Evolutionary conservation across 2,888 invertebrate species (phyloP), one percentile per base, ranked within the genome.

Genomic region (Griposia aprilina): DNA sequence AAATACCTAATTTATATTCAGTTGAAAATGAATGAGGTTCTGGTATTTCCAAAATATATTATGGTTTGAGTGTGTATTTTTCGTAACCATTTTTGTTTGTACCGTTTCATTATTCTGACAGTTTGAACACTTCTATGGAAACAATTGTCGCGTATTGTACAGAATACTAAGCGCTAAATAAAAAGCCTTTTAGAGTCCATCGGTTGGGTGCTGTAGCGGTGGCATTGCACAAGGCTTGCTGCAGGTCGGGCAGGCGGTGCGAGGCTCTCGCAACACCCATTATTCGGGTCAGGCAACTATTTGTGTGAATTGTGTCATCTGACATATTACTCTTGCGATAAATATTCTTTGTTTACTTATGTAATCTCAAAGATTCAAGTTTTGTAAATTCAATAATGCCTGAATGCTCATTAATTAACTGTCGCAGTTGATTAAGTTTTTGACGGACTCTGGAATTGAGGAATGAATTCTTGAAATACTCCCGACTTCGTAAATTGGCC

Each of bases 281-380:
- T 95, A 96, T 96, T 96, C 94, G 94, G 96, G 96, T 96, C 96
- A 96, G 92, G 91, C 93, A 94, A 92, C 95, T 94, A 96, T 96
- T 96, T 96, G 96, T 96, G 96, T 95, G 95, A 96, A 96, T 96
- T 96, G 96, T 96, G 96, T 94, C 96, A 96, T 95, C 94, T 94
- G 93, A 94, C 94, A 94, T 94, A 94, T 87, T 82, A 88, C 92
- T 92, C 91, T 93, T 92, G 93, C 91, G 88, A 91, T 93, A 91
- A 93, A 92, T 90, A 89, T 86, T 88, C 88, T 87, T 90, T 90
- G 87, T 87, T 89, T 88, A 85, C 87, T 90, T 90, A 85, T 88
- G 80, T 77, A 85, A 81, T 82, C 55, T 55, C n/a, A 20, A 59
- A 68, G 26, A 76, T 73, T 59, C 48, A 57, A 26, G 26, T 73